These are phyloP conservation scores for Drymodes brunneopygia DNA, from an alignment of 2,113 vertebrate species.

Conservation along the genomic window DNA sequence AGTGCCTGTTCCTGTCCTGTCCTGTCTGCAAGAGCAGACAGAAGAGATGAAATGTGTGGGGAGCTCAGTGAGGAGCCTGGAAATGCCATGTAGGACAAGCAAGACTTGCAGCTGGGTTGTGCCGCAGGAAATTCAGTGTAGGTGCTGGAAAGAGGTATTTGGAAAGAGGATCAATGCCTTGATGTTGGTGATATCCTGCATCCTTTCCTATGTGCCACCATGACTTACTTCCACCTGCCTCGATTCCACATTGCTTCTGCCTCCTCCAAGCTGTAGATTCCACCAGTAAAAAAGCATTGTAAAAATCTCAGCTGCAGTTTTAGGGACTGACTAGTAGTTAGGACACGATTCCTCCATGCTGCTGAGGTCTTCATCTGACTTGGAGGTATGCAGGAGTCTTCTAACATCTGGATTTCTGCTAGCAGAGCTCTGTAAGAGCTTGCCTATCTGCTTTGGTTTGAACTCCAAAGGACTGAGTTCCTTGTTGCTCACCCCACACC, in stretches of 20 bases:
- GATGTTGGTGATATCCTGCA: background rate
- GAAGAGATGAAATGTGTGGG: background rate
- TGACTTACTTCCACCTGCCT: background rate
- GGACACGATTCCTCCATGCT: background rate
- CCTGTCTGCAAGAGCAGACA: background rate
- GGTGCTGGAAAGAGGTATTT: background rate
- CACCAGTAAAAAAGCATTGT: background rate
- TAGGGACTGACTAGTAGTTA: background rate
- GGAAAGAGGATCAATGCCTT: background rate
- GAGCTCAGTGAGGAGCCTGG: background rate
- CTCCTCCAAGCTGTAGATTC: background rate
- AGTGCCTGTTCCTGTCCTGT: background rate
- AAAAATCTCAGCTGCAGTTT: background rate
- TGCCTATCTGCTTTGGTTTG: background rate
- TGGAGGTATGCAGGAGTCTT: background rate
- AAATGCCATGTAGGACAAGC: background rate
- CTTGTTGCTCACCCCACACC: background rate
- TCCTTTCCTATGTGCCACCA: background rate
- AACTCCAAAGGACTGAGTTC: background rate
- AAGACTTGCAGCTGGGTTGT: background rate
- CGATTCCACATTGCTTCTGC: background rate
- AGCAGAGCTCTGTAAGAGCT: background rate
- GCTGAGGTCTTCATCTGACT: background rate
- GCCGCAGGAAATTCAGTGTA: background rate
- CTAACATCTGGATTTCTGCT: background rate